These are phyloP conservation scores for Pithys albifrons DNA, from an alignment of 2,113 vertebrate genomes.

Conservation along the genomic window DNA sequence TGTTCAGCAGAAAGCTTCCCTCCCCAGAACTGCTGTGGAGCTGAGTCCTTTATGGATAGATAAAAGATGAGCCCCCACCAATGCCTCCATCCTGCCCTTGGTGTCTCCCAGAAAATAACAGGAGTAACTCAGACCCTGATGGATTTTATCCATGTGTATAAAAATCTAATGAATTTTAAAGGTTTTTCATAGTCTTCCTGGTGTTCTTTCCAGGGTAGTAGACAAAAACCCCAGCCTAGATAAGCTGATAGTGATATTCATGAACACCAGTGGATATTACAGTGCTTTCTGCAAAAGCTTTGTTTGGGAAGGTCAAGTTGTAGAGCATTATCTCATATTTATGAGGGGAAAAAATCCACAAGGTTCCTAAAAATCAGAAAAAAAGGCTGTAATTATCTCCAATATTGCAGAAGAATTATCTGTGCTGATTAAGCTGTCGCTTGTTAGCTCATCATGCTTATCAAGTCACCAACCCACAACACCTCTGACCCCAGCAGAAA, in stretches of 20 bases:
- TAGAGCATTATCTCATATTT: neutral
- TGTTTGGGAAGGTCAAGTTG: neutral
- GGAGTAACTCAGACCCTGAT: neutral
- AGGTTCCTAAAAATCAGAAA: neutral
- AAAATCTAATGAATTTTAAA: neutral
- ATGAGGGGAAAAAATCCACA: neutral
- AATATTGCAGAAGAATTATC: neutral
- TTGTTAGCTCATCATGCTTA: conserved; percentile 23
- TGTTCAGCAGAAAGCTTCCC: neutral
- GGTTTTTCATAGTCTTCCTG: neutral
- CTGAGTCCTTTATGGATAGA: neutral
- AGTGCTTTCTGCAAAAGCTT: neutral
- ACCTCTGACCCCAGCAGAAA: neutral
- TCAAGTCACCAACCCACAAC: neutral
- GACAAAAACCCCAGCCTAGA: neutral
- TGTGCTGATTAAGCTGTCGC: conserved; percentile 29
- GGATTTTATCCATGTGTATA: neutral
- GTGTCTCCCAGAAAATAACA: neutral
- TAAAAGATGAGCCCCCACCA: neutral
- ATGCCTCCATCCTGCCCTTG: neutral
- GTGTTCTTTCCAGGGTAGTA: neutral
- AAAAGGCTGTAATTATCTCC: neutral
- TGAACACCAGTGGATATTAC: neutral
- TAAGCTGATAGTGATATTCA: neutral
- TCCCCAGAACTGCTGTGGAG: neutral